Evolutionary conservation across 1,140 invertebrate genomes (phyloP).

Genomic region (Lepidostoma basale): DNA sequence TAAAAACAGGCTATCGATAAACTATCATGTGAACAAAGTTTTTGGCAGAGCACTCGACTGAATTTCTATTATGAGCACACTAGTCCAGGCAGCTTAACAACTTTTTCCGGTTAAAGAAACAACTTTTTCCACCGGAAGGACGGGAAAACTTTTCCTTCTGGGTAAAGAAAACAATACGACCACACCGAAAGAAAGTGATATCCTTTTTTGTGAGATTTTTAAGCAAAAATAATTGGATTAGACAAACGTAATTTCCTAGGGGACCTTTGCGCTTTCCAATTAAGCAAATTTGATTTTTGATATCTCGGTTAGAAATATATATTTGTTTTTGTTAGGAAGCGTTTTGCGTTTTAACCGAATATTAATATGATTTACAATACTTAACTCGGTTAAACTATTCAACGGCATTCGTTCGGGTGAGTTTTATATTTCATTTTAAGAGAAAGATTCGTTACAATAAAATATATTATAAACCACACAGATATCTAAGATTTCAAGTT

Average conservation of each 20-base stretch:
- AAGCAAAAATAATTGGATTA: slow-evolving; percentile 7
- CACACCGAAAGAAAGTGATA: neutral
- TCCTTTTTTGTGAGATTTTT: neutral
- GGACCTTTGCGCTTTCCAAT: slow-evolving; percentile 5
- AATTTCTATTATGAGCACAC: slow-evolving; percentile 17
- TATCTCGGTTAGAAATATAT: neutral
- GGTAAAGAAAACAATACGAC: neutral
- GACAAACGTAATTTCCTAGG: slow-evolving; percentile 1
- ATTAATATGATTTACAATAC: too few species aligned
- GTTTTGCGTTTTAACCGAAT: too few species aligned
- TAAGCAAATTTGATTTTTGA: slow-evolving; percentile 3
- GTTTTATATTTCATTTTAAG: too few species aligned
- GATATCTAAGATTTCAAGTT: too few species aligned
- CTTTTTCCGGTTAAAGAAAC: slow-evolving; percentile 13
- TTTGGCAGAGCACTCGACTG: slow-evolving; percentile 7
- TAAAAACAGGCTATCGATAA: neutral
- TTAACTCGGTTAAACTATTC: too few species aligned
- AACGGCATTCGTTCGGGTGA: too few species aligned
- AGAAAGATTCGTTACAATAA: too few species aligned
- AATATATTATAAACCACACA: too few species aligned
- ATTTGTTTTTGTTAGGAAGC: too few species aligned
- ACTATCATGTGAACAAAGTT: neutral
- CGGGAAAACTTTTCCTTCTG: neutral
- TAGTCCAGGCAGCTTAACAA: slow-evolving; percentile 13
- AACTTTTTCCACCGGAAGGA: neutral